Percentiles rank a stretch among this genome's conserved stretches.
Conservation (phyloP, 2,797 vertebrate species). For the Enteromius radiatus region DNA sequence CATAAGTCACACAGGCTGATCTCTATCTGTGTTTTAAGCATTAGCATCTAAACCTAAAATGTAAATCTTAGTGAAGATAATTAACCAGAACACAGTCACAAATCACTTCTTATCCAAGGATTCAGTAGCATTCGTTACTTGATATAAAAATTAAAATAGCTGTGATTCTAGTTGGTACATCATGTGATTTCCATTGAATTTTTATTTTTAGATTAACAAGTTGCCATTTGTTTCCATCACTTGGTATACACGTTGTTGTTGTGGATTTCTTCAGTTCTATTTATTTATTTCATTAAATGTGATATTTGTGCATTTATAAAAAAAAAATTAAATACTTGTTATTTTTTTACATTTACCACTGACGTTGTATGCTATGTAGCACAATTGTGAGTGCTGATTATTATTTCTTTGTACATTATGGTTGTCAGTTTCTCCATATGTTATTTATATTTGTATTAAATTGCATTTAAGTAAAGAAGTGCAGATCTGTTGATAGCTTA, state of each 20-base stretch:
- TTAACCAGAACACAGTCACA: slow-evolving; percentile 1
- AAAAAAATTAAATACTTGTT: neutral
- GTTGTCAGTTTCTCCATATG: neutral
- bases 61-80: slow-evolving; percentile 9
- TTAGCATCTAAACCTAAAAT: slow-evolving; percentile 19
- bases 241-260: neutral
- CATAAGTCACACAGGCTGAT: slow-evolving; percentile 31
- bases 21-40: neutral
- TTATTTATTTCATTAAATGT: neutral
- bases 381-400: neutral
- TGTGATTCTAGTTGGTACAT: neutral
- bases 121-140: slow-evolving; percentile 6
- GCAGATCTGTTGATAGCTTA: slow-evolving; percentile 23
- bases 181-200: neutral
- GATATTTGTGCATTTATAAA: neutral
- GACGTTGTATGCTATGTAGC: neutral
- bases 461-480: neutral
- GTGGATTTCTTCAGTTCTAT: neutral
- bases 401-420: neutral
- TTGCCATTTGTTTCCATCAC: neutral
- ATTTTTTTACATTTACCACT: neutral
- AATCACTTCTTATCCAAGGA: neutral
- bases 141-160: neutral
- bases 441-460: neutral
- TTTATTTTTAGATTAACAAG: neutral